Percentiles rank a stretch among this genome's conserved stretches.
These are phyloP conservation scores for Oligia fasciuncula DNA, from an alignment of 2,888 invertebrate genomes.

Conservation along the genomic window DNA sequence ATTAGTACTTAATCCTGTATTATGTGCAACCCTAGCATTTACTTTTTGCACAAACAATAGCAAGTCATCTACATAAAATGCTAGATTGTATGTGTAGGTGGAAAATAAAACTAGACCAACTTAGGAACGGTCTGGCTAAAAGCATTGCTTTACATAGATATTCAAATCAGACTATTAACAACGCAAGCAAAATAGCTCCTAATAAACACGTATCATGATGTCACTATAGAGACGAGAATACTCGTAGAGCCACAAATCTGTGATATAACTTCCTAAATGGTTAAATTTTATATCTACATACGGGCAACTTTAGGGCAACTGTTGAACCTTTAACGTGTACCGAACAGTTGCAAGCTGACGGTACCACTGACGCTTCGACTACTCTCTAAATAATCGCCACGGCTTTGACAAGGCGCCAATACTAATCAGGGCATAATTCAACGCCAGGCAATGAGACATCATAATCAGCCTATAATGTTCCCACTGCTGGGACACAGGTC, in stretches of 20 bases:
- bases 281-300: constrained; percentile 15
- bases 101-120: constrained; percentile 34
- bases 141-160: constrained; percentile 28
- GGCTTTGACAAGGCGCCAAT: not conserved
- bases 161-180: constrained; percentile 32
- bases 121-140: constrained; percentile 1
- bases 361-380: not conserved
- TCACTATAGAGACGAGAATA: constrained; percentile 35
- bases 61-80: constrained; percentile 8
- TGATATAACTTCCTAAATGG: constrained; percentile 52
- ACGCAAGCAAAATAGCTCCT: constrained; percentile 32
- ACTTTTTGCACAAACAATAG: constrained; percentile 2
- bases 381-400: not conserved
- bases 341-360: not conserved
- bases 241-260: not conserved
- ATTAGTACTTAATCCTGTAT: not conserved
- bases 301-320: constrained; percentile 30
- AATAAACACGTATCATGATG: constrained; percentile 58
- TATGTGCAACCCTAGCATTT: not conserved
- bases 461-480: not conserved
- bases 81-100: constrained; percentile 7
- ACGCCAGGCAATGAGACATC: not conserved
- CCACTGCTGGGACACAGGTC: not conserved
- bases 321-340: not conserved
- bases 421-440: not conserved